These are phyloP conservation scores for Phalanger gymnotis DNA, from an alignment of 2,797 vertebrate genomes.

Conservation along the genomic window DNA sequence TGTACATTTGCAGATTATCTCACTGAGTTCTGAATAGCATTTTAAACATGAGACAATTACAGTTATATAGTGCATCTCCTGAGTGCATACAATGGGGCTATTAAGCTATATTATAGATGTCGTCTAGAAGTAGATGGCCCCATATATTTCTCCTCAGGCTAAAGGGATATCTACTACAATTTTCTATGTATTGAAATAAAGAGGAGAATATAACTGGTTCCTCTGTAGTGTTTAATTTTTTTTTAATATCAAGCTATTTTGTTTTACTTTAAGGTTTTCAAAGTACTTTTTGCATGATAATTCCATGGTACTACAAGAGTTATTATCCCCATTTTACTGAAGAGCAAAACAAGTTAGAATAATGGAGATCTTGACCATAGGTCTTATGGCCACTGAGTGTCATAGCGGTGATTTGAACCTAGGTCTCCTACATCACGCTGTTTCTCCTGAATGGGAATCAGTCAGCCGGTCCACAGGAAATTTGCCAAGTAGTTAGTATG, in stretches of 20 bases:
- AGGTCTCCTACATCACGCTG: neutral
- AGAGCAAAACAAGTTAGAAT: neutral
- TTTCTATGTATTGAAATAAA: neutral
- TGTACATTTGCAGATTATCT: conserved; percentile 56
- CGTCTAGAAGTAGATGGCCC: conserved; percentile 41
- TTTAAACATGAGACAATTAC: conserved; percentile 60
- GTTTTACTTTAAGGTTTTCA: neutral
- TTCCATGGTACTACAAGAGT: neutral
- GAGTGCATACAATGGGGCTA: conserved; percentile 42
- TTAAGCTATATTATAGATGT: conserved; percentile 48
- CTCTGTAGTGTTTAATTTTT: neutral
- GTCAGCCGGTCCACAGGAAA: neutral
- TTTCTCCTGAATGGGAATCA: neutral
- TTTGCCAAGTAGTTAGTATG: neutral
- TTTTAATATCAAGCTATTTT: neutral
- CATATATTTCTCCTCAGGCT: conserved; percentile 48
- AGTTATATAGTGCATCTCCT: conserved; percentile 48
- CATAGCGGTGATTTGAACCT: neutral
- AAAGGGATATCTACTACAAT: conserved; percentile 28
- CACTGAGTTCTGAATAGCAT: conserved; percentile 60
- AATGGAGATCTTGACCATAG: neutral
- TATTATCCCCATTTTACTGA: neutral
- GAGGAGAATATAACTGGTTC: neutral
- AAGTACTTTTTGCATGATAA: neutral
- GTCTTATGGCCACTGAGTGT: neutral